These are phyloP conservation scores for Theonella swinhoei DNA, from an alignment of 37 sponge, comb jelly and placozoan species.

Conservation along the genomic window DNA sequence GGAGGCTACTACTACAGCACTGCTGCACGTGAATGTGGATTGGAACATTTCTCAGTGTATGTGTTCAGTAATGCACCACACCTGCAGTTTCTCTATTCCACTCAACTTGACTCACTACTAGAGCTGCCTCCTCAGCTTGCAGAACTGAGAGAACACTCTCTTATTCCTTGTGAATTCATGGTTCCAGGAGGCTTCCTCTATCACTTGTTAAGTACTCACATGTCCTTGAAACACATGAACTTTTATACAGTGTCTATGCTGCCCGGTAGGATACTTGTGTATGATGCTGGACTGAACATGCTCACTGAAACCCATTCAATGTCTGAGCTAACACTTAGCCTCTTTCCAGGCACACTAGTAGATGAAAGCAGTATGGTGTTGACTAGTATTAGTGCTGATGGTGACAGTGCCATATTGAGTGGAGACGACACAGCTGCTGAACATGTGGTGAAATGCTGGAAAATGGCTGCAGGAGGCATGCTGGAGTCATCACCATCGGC, in stretches of 20 bases:
- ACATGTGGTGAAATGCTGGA: no score
- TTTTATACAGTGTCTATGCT: conserved; percentile 7
- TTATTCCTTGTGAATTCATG: neutral
- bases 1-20: neutral
- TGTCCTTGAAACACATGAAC: neutral
- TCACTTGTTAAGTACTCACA: neutral
- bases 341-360: no score
- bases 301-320: conserved; percentile 5
- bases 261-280: conserved; percentile 5
- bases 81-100: neutral
- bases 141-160: neutral
- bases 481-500: neutral
- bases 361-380: no score
- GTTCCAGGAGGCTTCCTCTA: neutral
- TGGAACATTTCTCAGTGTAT: conserved; percentile 19
- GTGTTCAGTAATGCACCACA: neutral
- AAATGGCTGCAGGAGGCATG: neutral
- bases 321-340: no score
- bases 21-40: neutral
- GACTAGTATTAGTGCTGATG: no score
- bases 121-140: conserved; percentile 10
- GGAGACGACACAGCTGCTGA: no score
- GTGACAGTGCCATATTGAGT: no score
- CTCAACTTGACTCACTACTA: neutral
- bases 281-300: neutral